Evolutionary conservation across 2,888 invertebrate species (phyloP), one percentile per base, ranked within the genome.

Genomic region (Linyphia triangularis): DNA sequence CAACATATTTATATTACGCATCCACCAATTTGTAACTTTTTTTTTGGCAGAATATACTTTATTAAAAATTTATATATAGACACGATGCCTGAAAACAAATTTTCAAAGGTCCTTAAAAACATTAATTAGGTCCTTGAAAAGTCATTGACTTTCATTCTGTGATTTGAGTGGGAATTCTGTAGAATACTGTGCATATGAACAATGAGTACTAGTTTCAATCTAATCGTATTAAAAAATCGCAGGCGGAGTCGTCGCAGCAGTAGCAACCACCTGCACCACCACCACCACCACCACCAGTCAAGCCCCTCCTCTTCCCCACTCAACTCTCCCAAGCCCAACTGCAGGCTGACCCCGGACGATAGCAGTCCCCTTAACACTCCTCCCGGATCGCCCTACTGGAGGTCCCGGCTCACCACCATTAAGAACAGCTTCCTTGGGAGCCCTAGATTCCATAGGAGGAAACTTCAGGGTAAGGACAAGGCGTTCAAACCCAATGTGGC

Each of bases 381-480:
- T 22, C 91, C 91, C 13, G 91, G 90, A 7, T 96, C 40, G 95
- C 90, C 96, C 19, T 92, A 92, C 90, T 99, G 99, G 99, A 95
- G 98, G 92, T 97, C 98, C 28, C 94, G 99, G 43, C 95, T 99
- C 82, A 94, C 97, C 85, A 98, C 97, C 89, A 97, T 99, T 92
- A 99, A 99, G 94, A 99, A 98, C 94, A 97, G 97, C 91, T 98
- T 99, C 94, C 95, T 99, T 57, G 99, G 99, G 51, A 98, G 98
- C 88, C 99, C 99, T 3, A 94, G 98, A 89, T 99, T 99, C 94
- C 99, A 99, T 93, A 94, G 98, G 91, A 95, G 98, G 94, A 98
- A 98, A 95, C 94, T 98, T 93, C 97, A 95, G 94, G 94, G 95
- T 95, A 93, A 91, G 91, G 10, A 40, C 30, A 9, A 5, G 37